Evolutionary conservation across 2,888 invertebrate genomes (phyloP).

Genomic region (Eristalis tenax): DNA sequence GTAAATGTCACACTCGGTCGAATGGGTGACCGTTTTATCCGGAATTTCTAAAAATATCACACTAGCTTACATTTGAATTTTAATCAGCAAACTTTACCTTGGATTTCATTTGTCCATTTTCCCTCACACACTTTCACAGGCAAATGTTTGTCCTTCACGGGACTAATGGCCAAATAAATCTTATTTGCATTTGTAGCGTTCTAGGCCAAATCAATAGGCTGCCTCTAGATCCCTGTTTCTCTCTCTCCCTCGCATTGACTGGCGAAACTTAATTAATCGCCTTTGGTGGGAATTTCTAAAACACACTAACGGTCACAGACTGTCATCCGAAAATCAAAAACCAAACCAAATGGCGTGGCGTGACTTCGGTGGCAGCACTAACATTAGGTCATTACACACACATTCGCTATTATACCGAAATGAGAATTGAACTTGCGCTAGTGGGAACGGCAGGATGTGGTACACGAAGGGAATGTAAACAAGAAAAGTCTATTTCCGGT

Average conservation of each 20-base stretch:
- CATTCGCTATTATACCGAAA: neutral
- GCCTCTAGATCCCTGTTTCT: neutral
- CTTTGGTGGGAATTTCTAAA: neutral
- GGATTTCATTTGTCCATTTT: neutral
- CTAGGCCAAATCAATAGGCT: slow-evolving; percentile 7
- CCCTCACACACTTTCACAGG: neutral
- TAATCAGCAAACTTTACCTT: slow-evolving; percentile 9
- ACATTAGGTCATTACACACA: neutral
- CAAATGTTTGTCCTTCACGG: slow-evolving; percentile 17
- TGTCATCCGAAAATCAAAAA: neutral
- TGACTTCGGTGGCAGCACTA: neutral
- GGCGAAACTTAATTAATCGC: slow-evolving; percentile 20
- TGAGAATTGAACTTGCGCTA: neutral
- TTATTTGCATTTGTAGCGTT: slow-evolving; percentile 30
- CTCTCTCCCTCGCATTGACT: no score
- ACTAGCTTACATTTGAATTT: slow-evolving; percentile 16
- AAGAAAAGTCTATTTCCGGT: neutral
- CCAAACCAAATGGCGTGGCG: neutral
- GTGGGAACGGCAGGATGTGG: neutral
- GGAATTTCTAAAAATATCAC: neutral
- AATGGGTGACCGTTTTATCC: neutral
- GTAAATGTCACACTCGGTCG: neutral
- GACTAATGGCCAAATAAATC: slow-evolving; percentile 20
- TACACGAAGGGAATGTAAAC: neutral
- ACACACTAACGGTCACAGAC: slow-evolving; percentile 3